Conservation (phyloP, 1,140 invertebrate genomes). For the Helicoverpa armigera region DNA sequence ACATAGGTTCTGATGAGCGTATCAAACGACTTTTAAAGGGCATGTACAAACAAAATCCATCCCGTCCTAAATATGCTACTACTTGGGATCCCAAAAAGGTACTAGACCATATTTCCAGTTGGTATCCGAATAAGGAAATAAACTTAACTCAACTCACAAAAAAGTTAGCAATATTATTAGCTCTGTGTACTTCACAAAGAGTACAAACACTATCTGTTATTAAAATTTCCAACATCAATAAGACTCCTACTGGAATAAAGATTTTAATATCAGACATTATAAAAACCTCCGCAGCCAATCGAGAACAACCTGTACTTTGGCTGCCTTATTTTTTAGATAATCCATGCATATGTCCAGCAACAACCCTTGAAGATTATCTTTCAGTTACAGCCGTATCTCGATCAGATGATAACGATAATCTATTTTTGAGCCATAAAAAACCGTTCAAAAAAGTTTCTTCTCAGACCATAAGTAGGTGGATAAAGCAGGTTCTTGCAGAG, state of each 20-base stretch:
- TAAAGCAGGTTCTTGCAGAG: conserved; percentile 12
- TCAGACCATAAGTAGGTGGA: conserved; percentile 29
- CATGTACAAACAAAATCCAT: conserved; percentile 52
- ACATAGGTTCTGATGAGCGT: conserved; percentile 49
- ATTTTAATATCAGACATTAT: too few relatives aligned
- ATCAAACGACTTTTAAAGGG: conserved; percentile 64
- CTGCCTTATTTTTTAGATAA: conserved; percentile 1
- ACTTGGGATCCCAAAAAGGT: conserved; percentile 65
- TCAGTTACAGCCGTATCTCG: background rate
- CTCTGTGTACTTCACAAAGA: too few relatives aligned
- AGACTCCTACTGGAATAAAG: too few relatives aligned
- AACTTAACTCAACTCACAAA: too few relatives aligned
- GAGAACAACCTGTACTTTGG: conserved; percentile 10
- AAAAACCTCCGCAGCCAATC: conserved; percentile 20
- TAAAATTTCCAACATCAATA: too few relatives aligned
- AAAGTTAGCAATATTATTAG: too few relatives aligned
- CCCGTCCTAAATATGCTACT: conserved; percentile 59
- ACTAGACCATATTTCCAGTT: conserved; percentile 55
- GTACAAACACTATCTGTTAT: too few relatives aligned
- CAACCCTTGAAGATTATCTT: background rate
- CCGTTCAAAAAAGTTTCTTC: background rate
- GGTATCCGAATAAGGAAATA: too few relatives aligned
- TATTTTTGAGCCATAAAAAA: conserved; percentile 2
- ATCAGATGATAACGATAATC: background rate
- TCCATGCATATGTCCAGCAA: background rate